A percentile compares a stretch with the other conserved stretches of the same genome.
phyloP scores from a whole-genome alignment of 2,888 invertebrate genomes.

The Cephus sareptanus region DNA sequence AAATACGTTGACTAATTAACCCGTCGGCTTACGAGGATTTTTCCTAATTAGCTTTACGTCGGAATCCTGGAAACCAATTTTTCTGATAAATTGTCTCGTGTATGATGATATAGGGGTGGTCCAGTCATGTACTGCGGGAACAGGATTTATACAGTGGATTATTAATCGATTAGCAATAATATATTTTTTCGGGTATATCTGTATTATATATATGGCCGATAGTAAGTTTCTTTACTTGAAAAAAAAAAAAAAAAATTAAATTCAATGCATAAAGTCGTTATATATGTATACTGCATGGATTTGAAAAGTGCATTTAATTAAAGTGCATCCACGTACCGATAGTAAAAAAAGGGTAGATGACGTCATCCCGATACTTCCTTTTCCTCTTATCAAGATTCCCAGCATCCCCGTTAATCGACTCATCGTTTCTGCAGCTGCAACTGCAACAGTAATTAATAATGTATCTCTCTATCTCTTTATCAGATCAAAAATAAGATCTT shows the following conservation, averaged over 20 bases:
- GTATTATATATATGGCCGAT: no score
- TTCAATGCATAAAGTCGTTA: no score
- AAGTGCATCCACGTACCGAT: neutral
- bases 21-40: neutral
- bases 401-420: neutral
- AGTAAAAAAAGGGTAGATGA: neutral
- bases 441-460: neutral
- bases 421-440: neutral
- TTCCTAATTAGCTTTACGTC: conserved; percentile 37
- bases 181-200: no score
- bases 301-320: neutral
- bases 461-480: no score
- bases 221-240: no score
- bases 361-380: neutral
- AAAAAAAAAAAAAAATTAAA: no score
- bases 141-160: no score
- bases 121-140: no score
- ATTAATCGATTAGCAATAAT: no score
- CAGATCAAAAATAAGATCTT: no score
- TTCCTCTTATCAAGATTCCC: neutral
- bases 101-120: no score
- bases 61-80: conserved; percentile 38
- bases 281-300: neutral
- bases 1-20: no score
- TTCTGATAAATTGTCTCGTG: conserved; percentile 26